Evolutionary conservation across 2,113 vertebrate species (phyloP).

Genomic region (Cyanistes caeruleus): DNA sequence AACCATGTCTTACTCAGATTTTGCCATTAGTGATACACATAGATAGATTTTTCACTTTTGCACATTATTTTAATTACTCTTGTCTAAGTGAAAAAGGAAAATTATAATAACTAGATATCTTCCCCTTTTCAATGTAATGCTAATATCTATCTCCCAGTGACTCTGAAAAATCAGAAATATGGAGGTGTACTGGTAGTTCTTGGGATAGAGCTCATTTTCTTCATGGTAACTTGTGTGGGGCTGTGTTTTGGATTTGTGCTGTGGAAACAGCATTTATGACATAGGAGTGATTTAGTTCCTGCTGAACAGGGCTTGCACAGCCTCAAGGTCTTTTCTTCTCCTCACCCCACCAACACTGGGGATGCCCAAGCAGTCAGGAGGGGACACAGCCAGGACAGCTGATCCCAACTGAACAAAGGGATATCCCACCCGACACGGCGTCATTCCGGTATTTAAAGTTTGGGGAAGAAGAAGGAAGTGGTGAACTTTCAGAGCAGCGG

Average conservation of each 20-base stretch:
- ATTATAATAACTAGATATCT: neutral
- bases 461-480: neutral
- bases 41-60: neutral
- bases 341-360: too few species aligned
- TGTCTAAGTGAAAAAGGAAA: neutral
- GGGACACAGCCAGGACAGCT: neutral
- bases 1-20: neutral
- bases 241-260: neutral
- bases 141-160: neutral
- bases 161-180: neutral
- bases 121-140: neutral
- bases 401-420: neutral
- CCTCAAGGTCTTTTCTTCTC: neutral
- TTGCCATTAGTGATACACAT: neutral
- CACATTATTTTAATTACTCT: neutral
- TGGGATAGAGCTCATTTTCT: neutral
- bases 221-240: fast-evolving
- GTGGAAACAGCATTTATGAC: neutral
- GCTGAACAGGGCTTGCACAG: neutral
- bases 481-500: fast-evolving
- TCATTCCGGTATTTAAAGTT: neutral
- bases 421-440: fast-evolving
- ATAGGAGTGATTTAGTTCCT: fast-evolving
- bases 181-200: neutral
- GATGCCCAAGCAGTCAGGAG: neutral